phyloP scores from a whole-genome alignment of 2,113 vertebrate genomes.

The Atrichornis clamosus region DNA sequence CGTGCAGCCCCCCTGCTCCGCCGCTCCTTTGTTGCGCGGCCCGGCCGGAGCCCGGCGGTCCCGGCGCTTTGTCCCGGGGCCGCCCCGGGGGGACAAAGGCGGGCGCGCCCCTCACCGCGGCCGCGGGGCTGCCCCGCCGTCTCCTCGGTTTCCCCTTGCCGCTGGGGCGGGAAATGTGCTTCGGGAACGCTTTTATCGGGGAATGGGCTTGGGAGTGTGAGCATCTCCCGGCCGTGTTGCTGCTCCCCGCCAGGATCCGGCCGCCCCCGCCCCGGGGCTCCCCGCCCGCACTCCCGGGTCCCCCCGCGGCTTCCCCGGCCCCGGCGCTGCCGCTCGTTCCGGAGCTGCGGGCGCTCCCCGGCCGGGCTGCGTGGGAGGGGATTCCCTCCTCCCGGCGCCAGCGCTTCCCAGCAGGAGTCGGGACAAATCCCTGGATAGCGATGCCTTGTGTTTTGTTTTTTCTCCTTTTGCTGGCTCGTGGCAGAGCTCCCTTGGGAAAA shows the following conservation, averaged over 20 bases:
- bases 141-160: not conserved
- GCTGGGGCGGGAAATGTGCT: not conserved
- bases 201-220: fast-evolving
- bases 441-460: not conserved
- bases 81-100: not conserved
- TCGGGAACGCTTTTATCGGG: not conserved
- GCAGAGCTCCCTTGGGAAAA: not conserved
- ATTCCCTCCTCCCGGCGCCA: not conserved
- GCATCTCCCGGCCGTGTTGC: not conserved
- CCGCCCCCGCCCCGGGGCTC: not conserved
- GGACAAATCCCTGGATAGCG: not conserved
- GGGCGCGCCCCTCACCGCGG: not conserved
- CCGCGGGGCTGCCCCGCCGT: not conserved
- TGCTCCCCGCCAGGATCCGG: not conserved
- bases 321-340: not conserved
- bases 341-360: not conserved
- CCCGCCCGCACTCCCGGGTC: not conserved
- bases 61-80: not conserved
- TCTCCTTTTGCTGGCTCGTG: not conserved
- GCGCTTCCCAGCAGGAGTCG: not conserved
- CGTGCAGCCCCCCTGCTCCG: not conserved
- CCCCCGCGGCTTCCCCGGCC: not conserved
- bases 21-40: not conserved
- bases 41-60: not conserved
- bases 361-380: not conserved